These are phyloP conservation scores for Monomorium pharaonis DNA, from an alignment of 1,140 invertebrate genomes.

Conservation along the genomic window DNA sequence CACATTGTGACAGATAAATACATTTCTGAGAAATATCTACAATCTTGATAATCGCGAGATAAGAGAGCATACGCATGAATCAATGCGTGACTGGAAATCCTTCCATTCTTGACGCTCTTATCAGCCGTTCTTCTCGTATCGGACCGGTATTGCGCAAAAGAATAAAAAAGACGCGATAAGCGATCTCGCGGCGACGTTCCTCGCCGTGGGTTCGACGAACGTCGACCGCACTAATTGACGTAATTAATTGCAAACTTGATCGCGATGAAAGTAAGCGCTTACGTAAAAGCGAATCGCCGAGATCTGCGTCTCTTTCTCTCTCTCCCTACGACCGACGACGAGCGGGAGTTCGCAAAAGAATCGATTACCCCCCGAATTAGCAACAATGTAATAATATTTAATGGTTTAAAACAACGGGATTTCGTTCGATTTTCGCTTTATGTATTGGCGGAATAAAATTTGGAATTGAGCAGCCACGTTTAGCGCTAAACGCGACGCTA, in stretches of 20 bases:
- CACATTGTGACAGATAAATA: background rate
- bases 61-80: constrained; percentile 27
- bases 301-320: too few species aligned
- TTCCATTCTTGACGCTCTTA: constrained; percentile 43
- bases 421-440: background rate
- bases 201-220: constrained; percentile 47
- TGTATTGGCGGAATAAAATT: background rate
- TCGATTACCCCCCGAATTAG: constrained; percentile 9
- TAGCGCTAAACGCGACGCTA: constrained; percentile 9
- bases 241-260: constrained; percentile 53
- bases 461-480: background rate
- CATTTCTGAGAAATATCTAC: background rate
- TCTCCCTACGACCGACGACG: background rate
- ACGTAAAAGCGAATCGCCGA: constrained; percentile 39
- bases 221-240: constrained; percentile 42
- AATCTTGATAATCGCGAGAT: constrained; percentile 36
- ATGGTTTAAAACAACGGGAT: background rate
- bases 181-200: constrained; percentile 7
- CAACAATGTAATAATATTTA: background rate
- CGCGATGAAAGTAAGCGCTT: constrained; percentile 50
- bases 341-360: constrained; percentile 4
- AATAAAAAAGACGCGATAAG: constrained; percentile 20
- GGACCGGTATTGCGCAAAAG: background rate
- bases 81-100: constrained; percentile 28
- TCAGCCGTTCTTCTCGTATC: constrained; percentile 15